Percentiles rank a stretch among this genome's conserved stretches.
phyloP scores from a whole-genome alignment of 2,113 vertebrate genomes.

The Antechinus flavipes region DNA sequence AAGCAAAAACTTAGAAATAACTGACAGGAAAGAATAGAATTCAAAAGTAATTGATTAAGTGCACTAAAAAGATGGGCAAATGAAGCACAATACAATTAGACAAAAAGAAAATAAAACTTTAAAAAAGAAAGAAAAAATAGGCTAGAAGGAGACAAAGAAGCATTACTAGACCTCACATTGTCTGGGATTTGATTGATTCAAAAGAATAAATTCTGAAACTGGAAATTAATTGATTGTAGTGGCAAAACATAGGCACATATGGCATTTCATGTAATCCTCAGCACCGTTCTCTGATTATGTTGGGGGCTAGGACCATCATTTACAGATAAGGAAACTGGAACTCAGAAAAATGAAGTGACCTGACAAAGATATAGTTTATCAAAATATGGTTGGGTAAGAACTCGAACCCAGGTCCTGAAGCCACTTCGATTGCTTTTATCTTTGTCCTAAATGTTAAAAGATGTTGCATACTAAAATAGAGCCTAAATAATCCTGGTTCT shows the following conservation, averaged over 20 bases:
- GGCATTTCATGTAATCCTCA: neutral
- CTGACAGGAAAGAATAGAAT: conserved; percentile 57
- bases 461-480: neutral
- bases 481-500: neutral
- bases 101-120: conserved; percentile 11
- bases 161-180: neutral
- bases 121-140: neutral
- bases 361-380: neutral
- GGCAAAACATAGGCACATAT: neutral
- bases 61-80: conserved; percentile 47
- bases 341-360: neutral
- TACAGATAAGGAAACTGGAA: neutral
- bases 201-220: neutral
- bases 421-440: neutral
- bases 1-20: conserved; percentile 14
- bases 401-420: neutral
- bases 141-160: neutral
- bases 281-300: neutral
- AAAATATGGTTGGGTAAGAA: neutral
- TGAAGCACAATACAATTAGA: conserved; percentile 35
- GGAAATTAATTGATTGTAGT: neutral
- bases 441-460: neutral
- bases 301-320: neutral
- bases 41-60: conserved; percentile 51
- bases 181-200: neutral